Conservation (phyloP, 2,797 vertebrate species). For the Cirrhinus mrigala region DNA sequence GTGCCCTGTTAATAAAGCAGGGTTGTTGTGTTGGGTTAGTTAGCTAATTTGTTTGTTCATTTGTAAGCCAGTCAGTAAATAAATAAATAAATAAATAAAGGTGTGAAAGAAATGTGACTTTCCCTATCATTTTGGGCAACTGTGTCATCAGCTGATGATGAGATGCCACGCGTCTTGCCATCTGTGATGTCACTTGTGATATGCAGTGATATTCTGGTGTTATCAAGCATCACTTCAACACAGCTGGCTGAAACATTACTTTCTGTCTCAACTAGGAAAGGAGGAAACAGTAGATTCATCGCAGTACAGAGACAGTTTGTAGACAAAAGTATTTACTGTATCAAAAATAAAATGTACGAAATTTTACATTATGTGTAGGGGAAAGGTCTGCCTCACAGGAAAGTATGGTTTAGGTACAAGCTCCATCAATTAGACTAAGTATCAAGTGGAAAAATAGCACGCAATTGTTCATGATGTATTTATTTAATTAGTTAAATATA, state of each 20-base stretch:
- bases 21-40: conserved; percentile 19
- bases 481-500: background rate
- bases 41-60: background rate
- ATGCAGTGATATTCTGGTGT: conserved; percentile 58
- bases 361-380: background rate
- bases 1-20: background rate
- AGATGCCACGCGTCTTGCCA: conserved; percentile 55
- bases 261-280: background rate
- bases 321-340: background rate
- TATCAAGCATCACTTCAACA: conserved; percentile 58
- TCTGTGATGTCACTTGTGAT: conserved; percentile 67
- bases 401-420: background rate
- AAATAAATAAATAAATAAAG: conserved; percentile 38
- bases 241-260: conserved; percentile 27
- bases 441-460: background rate
- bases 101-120: conserved; percentile 53
- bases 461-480: background rate
- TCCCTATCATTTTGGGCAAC: conserved; percentile 54
- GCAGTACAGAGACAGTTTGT: background rate
- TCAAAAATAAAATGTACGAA: background rate
- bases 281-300: background rate
- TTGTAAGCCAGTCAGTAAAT: too few relatives aligned
- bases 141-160: conserved; percentile 62
- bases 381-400: background rate
- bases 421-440: background rate